Percentiles rank a stretch among this genome's conserved stretches.
phyloP scores from a whole-genome alignment of 2,113 vertebrate species.

The Azemiops feae region DNA sequence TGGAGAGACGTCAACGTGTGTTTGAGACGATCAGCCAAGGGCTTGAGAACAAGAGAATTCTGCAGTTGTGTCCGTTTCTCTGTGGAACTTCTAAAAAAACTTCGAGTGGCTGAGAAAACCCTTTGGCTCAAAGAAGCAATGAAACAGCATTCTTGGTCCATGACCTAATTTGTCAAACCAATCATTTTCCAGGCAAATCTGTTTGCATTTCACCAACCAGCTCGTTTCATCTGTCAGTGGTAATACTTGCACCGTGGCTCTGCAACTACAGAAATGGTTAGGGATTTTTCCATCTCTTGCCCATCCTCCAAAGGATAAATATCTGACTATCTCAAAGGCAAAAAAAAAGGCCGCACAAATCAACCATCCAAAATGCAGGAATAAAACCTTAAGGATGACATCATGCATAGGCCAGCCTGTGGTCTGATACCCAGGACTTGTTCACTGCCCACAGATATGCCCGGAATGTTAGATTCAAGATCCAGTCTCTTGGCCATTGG shows the following conservation, averaged over 20 bases:
- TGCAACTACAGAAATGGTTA: not conserved
- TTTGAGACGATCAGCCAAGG: too few relatives aligned
- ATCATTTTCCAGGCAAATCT: not conserved
- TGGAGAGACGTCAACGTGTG: too few relatives aligned
- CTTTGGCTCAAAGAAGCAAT: not conserved
- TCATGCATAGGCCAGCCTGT: not conserved
- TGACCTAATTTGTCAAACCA: not conserved
- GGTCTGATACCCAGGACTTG: not conserved
- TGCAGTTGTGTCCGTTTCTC: not conserved
- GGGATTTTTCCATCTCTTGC: not conserved
- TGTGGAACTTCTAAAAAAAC: not conserved
- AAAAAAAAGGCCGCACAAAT: not conserved
- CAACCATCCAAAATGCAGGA: not conserved
- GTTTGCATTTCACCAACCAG: not conserved
- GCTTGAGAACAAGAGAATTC: not conserved
- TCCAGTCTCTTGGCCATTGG: not conserved
- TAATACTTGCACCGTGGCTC: not conserved
- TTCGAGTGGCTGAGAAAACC: not conserved
- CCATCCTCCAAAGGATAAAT: not conserved
- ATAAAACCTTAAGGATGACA: not conserved
- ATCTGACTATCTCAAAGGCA: not conserved
- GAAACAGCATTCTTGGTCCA: not conserved
- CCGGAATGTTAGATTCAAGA: slow-evolving; percentile 1
- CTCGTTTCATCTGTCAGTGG: not conserved
- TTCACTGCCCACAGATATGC: slow-evolving; percentile 8